A percentile compares a stretch with the other conserved stretches of the same genome.
These are phyloP conservation scores for Grapholita molesta DNA, from an alignment of 1,140 invertebrate species.

Conservation along the genomic window DNA sequence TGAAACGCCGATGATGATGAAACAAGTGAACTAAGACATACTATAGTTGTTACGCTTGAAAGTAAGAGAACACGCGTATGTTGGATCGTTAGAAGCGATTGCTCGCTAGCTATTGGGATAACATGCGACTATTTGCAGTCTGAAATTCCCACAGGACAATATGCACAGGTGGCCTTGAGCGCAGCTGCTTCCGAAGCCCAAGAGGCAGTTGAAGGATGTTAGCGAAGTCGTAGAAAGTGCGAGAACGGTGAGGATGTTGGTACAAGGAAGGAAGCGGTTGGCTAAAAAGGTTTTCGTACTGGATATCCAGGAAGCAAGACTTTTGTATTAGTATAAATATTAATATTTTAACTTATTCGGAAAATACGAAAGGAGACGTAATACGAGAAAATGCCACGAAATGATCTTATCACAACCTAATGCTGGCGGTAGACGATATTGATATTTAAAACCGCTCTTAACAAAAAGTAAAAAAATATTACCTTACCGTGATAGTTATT, in stretches of 20 bases:
- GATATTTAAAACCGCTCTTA: too few relatives aligned
- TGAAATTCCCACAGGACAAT: slow-evolving; percentile 44
- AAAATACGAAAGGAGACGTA: too few relatives aligned
- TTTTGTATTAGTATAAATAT: too few relatives aligned
- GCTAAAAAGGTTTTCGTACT: not conserved
- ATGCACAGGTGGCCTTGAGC: slow-evolving; percentile 19
- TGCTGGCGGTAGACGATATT: too few relatives aligned
- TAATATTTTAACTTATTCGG: too few relatives aligned
- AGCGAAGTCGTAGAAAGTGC: not conserved
- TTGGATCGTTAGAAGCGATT: not conserved
- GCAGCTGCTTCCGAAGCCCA: slow-evolving; percentile 66
- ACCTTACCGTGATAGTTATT: too few relatives aligned
- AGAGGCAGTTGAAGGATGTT: not conserved
- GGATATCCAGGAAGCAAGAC: not conserved
- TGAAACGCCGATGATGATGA: too few relatives aligned
- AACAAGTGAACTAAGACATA: too few relatives aligned
- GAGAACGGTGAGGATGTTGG: not conserved
- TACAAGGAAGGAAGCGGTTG: slow-evolving; percentile 22
- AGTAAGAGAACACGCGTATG: not conserved
- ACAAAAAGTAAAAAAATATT: not conserved
- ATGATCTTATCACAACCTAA: too few relatives aligned
- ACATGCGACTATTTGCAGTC: not conserved
- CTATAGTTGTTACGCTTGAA: not conserved
- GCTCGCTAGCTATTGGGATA: not conserved
- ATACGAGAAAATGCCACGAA: too few relatives aligned